Conservation (phyloP, 2,888 invertebrate genomes). For the Nipponacmea schrenckii region DNA sequence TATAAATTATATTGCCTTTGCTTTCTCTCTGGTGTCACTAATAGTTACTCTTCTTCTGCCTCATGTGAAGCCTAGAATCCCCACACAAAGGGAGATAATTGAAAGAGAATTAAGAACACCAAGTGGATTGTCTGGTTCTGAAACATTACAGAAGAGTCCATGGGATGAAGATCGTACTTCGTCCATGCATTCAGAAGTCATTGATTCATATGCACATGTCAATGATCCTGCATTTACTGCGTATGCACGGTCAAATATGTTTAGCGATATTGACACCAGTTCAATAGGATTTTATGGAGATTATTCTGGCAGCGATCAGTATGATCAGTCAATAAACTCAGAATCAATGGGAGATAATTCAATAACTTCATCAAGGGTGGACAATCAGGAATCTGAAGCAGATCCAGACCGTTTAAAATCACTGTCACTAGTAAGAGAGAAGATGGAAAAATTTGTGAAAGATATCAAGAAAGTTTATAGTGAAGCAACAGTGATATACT, state of each 20-base stretch:
- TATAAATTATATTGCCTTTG: neutral
- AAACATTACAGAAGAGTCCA: neutral
- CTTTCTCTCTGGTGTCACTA: neutral
- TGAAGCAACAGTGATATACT: neutral
- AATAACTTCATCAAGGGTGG: neutral
- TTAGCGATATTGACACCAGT: conserved; percentile 18
- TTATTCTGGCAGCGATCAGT: neutral
- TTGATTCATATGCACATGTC: neutral
- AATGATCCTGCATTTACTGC: neutral
- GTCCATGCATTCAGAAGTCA: neutral
- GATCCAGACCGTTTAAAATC: neutral
- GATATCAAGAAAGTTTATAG: neutral
- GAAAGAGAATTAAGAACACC: neutral
- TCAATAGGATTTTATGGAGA: conserved; percentile 15
- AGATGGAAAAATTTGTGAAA: neutral
- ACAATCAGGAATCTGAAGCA: neutral
- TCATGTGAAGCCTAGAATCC: neutral
- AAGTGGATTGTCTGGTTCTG: neutral
- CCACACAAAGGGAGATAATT: neutral
- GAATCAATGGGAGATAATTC: neutral
- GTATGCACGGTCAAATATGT: conserved; percentile 5
- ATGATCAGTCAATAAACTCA: neutral
- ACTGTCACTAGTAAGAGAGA: neutral
- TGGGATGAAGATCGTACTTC: neutral
- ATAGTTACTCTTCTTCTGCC: neutral